Conservation (phyloP, 2,888 invertebrate genomes). For the Dascillus cervinus region DNA sequence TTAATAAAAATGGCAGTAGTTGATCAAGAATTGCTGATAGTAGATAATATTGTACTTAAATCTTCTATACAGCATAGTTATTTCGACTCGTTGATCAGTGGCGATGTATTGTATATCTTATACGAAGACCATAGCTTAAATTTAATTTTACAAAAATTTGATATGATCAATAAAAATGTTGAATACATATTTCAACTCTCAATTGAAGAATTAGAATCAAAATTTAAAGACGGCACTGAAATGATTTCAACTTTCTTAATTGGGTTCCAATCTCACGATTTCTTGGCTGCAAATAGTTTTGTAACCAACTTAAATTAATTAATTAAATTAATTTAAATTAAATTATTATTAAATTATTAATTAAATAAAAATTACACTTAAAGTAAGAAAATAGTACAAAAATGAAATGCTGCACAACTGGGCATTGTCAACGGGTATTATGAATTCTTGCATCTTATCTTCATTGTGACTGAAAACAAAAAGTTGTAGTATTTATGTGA, state of each 20-base stretch:
- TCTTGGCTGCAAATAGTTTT: too few species aligned
- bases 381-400: too few species aligned
- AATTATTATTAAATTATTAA: too few species aligned
- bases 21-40: conserved; percentile 4
- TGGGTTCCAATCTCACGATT: conserved; percentile 14
- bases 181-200: conserved; percentile 11
- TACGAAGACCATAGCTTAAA: conserved; percentile 18
- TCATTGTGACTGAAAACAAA: too few species aligned
- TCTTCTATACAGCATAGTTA: conserved; percentile 15
- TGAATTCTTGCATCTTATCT: too few species aligned
- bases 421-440: too few species aligned
- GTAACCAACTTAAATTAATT: too few species aligned
- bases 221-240: conserved; percentile 6
- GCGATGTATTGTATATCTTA: conserved; percentile 24
- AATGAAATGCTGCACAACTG: too few species aligned
- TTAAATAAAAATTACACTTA: too few species aligned
- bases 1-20: conserved; percentile 22
- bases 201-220: conserved; percentile 4
- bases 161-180: conserved; percentile 7
- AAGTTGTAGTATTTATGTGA: too few species aligned
- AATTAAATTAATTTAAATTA: too few species aligned
- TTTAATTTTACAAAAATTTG: conserved; percentile 16
- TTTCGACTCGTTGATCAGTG: conserved; percentile 24
- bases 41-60: not conserved
- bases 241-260: conserved; percentile 10